These are phyloP conservation scores for Merluccius polli DNA, from an alignment of 2,797 vertebrate genomes.

Conservation along the genomic window DNA sequence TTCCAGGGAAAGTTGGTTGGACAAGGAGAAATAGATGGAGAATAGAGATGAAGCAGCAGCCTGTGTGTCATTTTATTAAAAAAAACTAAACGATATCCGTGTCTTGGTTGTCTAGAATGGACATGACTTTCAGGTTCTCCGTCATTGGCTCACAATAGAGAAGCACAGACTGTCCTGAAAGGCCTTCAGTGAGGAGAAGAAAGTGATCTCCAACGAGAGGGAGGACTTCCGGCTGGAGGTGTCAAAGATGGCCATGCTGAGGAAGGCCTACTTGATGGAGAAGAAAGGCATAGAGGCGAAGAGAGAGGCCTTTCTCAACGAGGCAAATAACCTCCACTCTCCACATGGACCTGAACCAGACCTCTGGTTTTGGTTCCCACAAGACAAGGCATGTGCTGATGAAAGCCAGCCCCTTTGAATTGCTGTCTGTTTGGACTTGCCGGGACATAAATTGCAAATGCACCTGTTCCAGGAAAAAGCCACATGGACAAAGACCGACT, in stretches of 20 bases:
- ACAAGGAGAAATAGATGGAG: not conserved
- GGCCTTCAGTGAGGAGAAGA: not conserved
- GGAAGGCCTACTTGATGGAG: not conserved
- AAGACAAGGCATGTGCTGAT: too few relatives aligned
- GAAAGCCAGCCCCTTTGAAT: too few relatives aligned
- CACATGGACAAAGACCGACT: too few relatives aligned
- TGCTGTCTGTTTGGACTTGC: too few relatives aligned
- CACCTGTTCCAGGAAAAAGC: too few relatives aligned
- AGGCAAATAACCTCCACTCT: too few relatives aligned
- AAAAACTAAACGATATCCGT: too few relatives aligned
- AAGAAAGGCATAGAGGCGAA: too few relatives aligned
- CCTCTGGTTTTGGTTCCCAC: too few relatives aligned
- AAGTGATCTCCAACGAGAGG: not conserved
- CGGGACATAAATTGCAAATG: too few relatives aligned
- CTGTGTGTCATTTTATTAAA: too few relatives aligned
- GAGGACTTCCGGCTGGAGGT: not conserved
- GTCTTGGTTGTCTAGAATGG: not conserved
- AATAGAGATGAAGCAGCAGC: not conserved
- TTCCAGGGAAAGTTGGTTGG: not conserved
- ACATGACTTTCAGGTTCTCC: not conserved
- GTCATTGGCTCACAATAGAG: not conserved
- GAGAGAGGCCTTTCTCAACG: not conserved
- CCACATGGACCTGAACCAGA: too few relatives aligned
- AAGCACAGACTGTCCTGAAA: not conserved
- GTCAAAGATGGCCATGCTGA: not conserved